phyloP scores from a whole-genome alignment of 53 echinoderm and acorn worm species.

The Holothuria leucospilota region DNA sequence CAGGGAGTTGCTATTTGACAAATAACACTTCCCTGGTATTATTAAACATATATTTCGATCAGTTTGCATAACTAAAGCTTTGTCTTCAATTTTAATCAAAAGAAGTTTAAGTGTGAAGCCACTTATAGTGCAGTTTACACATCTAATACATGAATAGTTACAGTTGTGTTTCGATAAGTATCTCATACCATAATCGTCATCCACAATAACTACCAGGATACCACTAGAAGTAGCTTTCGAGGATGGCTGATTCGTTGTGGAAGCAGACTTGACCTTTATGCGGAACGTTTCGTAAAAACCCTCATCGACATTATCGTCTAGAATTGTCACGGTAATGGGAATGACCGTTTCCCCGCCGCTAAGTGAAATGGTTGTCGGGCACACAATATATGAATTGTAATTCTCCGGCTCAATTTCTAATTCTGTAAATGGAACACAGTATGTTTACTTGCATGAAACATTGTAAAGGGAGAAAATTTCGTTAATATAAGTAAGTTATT shows the following conservation, averaged over 20 bases:
- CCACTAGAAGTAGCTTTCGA: neutral
- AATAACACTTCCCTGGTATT: too few species aligned
- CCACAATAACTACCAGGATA: constrained; percentile 15
- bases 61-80: too few species aligned
- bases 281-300: neutral
- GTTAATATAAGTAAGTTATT: too few species aligned
- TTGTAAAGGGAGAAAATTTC: too few species aligned
- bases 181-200: constrained; percentile 19
- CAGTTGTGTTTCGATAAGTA: too few species aligned
- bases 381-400: neutral
- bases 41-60: too few species aligned
- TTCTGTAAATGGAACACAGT: neutral
- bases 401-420: neutral
- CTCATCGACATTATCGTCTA: neutral
- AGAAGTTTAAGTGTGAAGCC: too few species aligned
- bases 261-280: neutral
- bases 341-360: neutral
- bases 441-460: too few species aligned
- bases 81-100: too few species aligned
- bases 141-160: too few species aligned
- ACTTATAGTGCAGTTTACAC: too few species aligned
- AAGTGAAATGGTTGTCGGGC: neutral
- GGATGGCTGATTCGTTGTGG: neutral
- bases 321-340: neutral
- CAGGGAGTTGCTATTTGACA: too few species aligned